A percentile compares a stretch with the other conserved stretches of the same genome.
Evolutionary conservation across 2,113 vertebrate species (phyloP).

Genomic region (Catharus fuscescens): DNA sequence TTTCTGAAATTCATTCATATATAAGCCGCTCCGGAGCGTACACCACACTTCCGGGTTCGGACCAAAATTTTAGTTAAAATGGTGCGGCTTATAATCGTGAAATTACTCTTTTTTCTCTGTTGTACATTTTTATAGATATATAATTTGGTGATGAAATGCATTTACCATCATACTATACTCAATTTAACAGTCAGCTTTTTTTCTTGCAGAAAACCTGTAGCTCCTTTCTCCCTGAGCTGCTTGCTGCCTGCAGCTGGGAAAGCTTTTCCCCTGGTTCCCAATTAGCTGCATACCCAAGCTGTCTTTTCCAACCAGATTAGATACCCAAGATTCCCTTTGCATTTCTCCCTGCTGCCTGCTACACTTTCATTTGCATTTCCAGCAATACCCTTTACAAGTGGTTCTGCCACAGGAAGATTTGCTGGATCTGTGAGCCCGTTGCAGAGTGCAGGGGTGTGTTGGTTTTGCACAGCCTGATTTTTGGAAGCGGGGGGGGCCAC

Average conservation of each 20-base stretch:
- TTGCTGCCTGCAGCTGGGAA: neutral
- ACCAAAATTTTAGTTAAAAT: too few relatives aligned
- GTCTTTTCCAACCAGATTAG: neutral
- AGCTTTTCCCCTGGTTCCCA: slow-evolving; percentile 30
- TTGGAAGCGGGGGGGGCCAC: too few relatives aligned
- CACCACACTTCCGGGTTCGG: too few relatives aligned
- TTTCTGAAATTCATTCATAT: too few relatives aligned
- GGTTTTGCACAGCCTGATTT: neutral
- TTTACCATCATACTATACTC: neutral
- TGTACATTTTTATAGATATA: neutral
- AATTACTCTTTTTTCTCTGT: neutral
- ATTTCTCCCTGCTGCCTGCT: neutral
- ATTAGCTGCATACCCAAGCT: slow-evolving; percentile 5
- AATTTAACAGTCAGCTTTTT: neutral
- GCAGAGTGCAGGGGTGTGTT: neutral
- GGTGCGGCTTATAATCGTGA: too few relatives aligned
- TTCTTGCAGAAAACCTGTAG: neutral
- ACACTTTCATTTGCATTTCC: neutral
- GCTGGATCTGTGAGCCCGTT: neutral
- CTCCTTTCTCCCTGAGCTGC: neutral
- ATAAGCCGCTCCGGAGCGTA: too few relatives aligned
- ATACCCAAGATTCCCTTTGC: neutral
- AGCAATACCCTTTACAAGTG: neutral
- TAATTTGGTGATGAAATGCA: neutral
- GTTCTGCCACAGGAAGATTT: neutral